Base-by-base conservation (phyloP, 2,888 invertebrate species). In the Alentia gelatinosa region DNA sequence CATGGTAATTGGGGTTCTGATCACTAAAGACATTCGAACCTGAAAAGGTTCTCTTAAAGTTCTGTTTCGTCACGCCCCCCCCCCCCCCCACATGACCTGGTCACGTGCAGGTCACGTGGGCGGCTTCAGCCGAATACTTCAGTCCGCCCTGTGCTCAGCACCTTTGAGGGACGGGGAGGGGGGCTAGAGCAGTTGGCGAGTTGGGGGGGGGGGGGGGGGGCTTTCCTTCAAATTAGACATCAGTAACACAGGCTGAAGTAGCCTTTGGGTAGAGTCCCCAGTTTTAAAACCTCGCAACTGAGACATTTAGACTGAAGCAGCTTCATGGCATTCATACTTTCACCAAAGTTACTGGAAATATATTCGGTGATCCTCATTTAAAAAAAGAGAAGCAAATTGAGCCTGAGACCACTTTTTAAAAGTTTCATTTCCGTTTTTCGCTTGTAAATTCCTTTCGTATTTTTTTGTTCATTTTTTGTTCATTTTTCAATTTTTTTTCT, bases 281-380 rank as follows among this genome's bases (percentile, higher is more conserved):
- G 30, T 1, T n/a, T 26, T 68, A 68, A 68, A 9, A 4, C 26
- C 56, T 56, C 30, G 68, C 30, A 68, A 68, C 26, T 4, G 68
- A 68, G 68, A 68, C 63, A 63, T 47, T n/a, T 68, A 68, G n/a
- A 68, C 68, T 68, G 68, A 68, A 68, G 68, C 33, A 3, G 68
- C 4, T 68, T 68, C 68, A 4, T 30, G 15, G 26, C 68, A 12
- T 68, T 68, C 68, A 30, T 56, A 26, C 68, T 30, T 9, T 15
- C 4, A 68, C 7, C 47, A 47, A 47, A 7, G 19, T 12, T 12
- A 68, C 3, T 68, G 68, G 26, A 26, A 68, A 26, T 68, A 30
- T 26, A 68, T 68, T 56, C n/a, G 3, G 56, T 56, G n/a, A 56
- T n/a, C n/a, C 23, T 56, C n/a, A 56, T n/a, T 56, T n/a, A n/a